Evolutionary conservation across 2,888 invertebrate genomes (phyloP), one percentile per base, ranked within the genome.

Genomic region (Catocala sponsa): DNA sequence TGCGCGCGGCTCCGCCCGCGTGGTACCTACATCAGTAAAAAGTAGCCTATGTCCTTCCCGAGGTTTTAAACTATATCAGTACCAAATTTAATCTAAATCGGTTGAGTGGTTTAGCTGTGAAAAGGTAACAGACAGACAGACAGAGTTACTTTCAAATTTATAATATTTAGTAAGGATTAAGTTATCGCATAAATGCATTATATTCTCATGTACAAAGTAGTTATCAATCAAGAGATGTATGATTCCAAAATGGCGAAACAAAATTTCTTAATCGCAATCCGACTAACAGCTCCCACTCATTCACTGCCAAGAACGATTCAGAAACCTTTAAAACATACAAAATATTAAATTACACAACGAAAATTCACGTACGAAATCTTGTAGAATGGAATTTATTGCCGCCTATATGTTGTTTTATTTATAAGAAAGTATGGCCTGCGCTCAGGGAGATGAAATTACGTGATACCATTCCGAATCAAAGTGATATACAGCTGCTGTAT

Each of bases 401-500:
- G 89, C 89, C 92, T 92, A 92, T 94, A 92, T 85, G 84, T 88
- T 93, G 91, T 88, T 92, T 94, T 94, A 94, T 94, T 94, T 94
- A 94, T 92, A 94, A 93, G 93, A 92, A 92, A 91, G 90, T 90
- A 88, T 85, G 87, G 84, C 79, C 81, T 78, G 82, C 81, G 85
- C 86, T 85, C 82, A 72, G 90, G 90, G 92, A 93, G 92, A 93
- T 93, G 92, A 91, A 94, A 94, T 93, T 94, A 94, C 94, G 94
- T 94, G 94, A 94, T 94, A 92, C 92, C 90, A 94, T 94, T 94
- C 86, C 87, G 87, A 91, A 92, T 91, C 90, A 89, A 91, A 91
- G 92, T 92, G 91, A 94, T 89, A 91, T 91, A 94, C 88, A 82
- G 82, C 86, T 70, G 70, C 76, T 74, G 79, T 79, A 65, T 69